Evolutionary conservation across 1,140 invertebrate species (phyloP).

Genomic region (Bombus breviceps): DNA sequence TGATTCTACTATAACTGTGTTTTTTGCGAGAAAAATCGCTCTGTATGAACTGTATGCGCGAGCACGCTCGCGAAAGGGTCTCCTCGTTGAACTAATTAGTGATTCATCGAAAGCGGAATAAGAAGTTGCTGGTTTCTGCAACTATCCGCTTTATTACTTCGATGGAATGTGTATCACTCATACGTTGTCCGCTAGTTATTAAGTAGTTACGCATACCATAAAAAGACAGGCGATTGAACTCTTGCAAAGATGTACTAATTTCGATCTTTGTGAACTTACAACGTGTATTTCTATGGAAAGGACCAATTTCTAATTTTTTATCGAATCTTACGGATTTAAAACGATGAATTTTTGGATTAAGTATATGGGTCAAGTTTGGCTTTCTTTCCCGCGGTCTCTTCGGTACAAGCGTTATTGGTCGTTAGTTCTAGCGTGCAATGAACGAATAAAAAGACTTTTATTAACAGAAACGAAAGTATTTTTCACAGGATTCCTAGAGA

Average conservation of each 20-base stretch:
- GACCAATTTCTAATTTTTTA: background rate
- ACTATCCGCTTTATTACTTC: background rate
- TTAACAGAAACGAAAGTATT: too few relatives aligned
- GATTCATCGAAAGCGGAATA: constrained; percentile 22
- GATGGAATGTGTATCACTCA: background rate
- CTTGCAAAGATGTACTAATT: background rate
- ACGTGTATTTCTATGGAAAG: background rate
- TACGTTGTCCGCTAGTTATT: background rate
- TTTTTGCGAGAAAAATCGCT: background rate
- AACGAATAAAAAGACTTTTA: too few relatives aligned
- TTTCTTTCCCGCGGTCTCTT: too few relatives aligned
- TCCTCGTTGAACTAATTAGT: constrained; percentile 16
- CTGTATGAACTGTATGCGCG: too few relatives aligned
- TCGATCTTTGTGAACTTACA: background rate
- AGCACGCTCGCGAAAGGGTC: background rate
- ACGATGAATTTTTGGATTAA: background rate
- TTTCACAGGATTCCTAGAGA: too few relatives aligned
- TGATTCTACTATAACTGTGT: background rate
- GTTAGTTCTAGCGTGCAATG: too few relatives aligned
- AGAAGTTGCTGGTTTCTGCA: background rate
- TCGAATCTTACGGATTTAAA: background rate
- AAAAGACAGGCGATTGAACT: background rate
- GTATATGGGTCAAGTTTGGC: too few relatives aligned
- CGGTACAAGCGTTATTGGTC: too few relatives aligned
- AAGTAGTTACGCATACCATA: background rate